phyloP scores from a whole-genome alignment of 2,113 vertebrate species.

The Chaetodon trifascialis region DNA sequence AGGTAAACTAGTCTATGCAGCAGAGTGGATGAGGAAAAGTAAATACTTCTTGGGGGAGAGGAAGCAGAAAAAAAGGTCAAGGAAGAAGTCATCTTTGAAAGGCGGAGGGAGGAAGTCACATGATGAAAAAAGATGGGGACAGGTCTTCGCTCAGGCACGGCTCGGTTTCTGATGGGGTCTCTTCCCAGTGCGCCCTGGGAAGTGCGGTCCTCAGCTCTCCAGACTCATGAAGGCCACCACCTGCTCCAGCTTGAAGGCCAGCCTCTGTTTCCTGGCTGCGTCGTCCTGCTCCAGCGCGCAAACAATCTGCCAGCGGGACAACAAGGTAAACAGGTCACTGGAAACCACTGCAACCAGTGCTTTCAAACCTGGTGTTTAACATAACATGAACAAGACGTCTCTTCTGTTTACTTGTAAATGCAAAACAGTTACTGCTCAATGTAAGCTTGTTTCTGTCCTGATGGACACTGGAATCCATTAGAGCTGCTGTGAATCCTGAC shows the following conservation, averaged over 20 bases:
- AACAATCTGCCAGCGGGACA: conserved; percentile 88
- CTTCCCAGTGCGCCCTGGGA: conserved; percentile 95
- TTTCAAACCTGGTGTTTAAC: neutral
- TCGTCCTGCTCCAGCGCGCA: conserved; percentile 95
- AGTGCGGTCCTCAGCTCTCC: conserved; percentile 99
- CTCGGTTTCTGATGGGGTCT: conserved; percentile 96
- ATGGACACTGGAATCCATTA: neutral
- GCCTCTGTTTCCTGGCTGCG: conserved; percentile 96
- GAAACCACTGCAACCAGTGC: neutral
- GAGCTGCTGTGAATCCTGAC: neutral
- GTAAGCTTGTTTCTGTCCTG: neutral
- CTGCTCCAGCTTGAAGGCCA: conserved; percentile 99
- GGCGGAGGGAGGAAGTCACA: conserved; percentile 79
- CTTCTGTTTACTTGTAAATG: no score
- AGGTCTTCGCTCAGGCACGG: conserved; percentile 99
- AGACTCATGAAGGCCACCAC: conserved; percentile 99
- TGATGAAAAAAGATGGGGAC: conserved; percentile 85
- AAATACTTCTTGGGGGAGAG: conserved; percentile 70
- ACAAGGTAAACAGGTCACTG: conserved; percentile 29
- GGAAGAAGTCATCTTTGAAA: conserved; percentile 78
- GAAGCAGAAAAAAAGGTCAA: conserved; percentile 77
- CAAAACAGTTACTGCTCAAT: no score
- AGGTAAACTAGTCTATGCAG: conserved; percentile 85
- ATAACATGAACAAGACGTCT: neutral
- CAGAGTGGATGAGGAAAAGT: conserved; percentile 83